Evolutionary conservation across 2,113 vertebrate species (phyloP), one percentile per base, ranked within the genome.

Genomic region (Athene noctua): DNA sequence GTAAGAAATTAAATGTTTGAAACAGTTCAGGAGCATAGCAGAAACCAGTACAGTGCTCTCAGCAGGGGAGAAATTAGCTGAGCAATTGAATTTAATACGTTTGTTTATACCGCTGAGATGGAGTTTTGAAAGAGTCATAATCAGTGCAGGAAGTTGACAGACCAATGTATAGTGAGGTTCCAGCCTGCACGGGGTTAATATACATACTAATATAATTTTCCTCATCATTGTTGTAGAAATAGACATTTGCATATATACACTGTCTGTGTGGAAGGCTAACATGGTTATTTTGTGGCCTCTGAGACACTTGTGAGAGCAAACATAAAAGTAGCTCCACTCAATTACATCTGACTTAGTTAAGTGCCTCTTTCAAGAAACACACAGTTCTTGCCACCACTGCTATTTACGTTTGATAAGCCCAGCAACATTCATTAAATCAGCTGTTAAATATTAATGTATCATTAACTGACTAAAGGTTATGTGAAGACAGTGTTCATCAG

Each of bases 91-190:
- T 90, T 88, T 90, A 62, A 49, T 30, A 57, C 36, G 13, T 90
- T 52, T 80, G 6, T 90, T 96, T 92, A 70, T 84, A 83, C 30
- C 34, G 25, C 54, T 32, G 5, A 91, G 67, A 82, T 51, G 95
- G 63, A 96, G 72, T 91, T 96, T 78, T 88, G 91, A 96, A 86
- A 71, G 54, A 36, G 34, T 51, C 11, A 15, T 87, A 77, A 62
- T 61, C 38, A 71, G 49, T 21, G 49, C 15, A 77, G 65, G 20
- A 91, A 91, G 70, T 51, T 36, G 23, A 95, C 49, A 92, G n/a
- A 46, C 27, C 30, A 47, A 32, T 29, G 5, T 47, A 61, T 3
- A 61, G 7, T 36, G 19, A 95, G 26, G 15, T 9, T 96, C 22
- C 21, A 85, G 21, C 40, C 15, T 74, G 30, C 46, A 66, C 57